Base-by-base conservation (phyloP, 1,140 invertebrate genomes). In the Eriocheir sinensis region DNA sequence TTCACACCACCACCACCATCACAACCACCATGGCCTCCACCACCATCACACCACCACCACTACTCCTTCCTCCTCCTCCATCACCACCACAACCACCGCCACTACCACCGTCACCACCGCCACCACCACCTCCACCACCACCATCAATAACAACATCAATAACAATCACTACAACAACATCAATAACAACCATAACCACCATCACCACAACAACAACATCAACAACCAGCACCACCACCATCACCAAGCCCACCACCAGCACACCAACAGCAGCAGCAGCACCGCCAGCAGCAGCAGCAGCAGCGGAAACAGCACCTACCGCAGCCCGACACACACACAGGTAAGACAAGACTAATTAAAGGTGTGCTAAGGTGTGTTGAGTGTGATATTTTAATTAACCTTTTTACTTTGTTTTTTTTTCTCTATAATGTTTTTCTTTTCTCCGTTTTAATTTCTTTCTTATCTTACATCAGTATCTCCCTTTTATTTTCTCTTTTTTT, bases 321-420 rank as follows among this genome's bases (percentile, higher is more conserved):
- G 91, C 79, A 92, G 93, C 48, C 93, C 86, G 40, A 89, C 89
- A 79, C 79, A 95, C 95, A n/a, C 96, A 95, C 72, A 96, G 96
- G n/a, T 97, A 96, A 96, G 96, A 96, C 6, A 30, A 1, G 53
- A n/a, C n/a, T n/a, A n/a, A n/a, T n/a, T n/a, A n/a, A n/a, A n/a
- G n/a, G n/a, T n/a, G n/a, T n/a, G n/a, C n/a, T n/a, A n/a, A n/a
- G n/a, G n/a, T n/a, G n/a, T n/a, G n/a, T n/a, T n/a, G n/a, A n/a
- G n/a, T n/a, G n/a, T n/a, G n/a, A n/a, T n/a, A n/a, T n/a, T n/a
- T n/a, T n/a, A n/a, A n/a, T n/a, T n/a, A n/a, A n/a, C n/a, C n/a
- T n/a, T n/a, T n/a, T n/a, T n/a, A n/a, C n/a, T n/a, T 6, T 36
- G 32, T 86, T 8, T 86, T 27, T 86, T 27, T 86, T 27, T 86